Conservation (phyloP, 2,113 vertebrate species). For the Pteruthius melanotis region DNA sequence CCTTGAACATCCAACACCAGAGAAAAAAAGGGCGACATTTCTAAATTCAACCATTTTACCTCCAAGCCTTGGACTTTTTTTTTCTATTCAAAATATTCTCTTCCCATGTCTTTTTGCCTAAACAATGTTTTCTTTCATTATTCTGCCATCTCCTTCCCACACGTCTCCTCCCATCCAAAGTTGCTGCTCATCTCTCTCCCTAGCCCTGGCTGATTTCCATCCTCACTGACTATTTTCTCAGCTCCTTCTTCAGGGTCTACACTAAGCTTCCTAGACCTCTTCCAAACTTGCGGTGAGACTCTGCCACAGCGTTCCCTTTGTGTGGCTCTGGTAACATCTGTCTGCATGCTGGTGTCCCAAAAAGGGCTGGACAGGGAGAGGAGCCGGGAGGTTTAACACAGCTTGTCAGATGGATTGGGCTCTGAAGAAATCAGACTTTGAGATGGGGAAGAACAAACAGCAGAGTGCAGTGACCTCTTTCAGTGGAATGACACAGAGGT, state of each 20-base stretch:
- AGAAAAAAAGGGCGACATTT: background rate
- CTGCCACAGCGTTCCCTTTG: background rate
- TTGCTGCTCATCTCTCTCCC: background rate
- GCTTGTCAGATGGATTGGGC: rapidly evolving
- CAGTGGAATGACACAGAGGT: background rate
- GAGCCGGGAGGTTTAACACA: background rate
- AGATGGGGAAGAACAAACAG: background rate
- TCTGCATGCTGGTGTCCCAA: background rate
- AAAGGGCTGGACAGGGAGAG: background rate
- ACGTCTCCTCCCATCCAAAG: background rate
- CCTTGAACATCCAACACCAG: background rate
- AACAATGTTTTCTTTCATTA: background rate
- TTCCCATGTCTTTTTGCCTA: background rate
- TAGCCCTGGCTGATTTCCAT: background rate
- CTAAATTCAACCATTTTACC: background rate
- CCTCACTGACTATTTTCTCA: background rate
- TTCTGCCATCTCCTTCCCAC: background rate
- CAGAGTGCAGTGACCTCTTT: background rate
- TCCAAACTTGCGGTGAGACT: background rate
- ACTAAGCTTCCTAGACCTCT: background rate
- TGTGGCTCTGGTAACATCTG: background rate
- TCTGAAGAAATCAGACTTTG: background rate
- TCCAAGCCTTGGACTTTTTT: background rate
- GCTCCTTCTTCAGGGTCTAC: background rate
- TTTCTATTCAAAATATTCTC: background rate